Percentiles rank a stretch among this genome's conserved stretches.
Conservation (phyloP, 2,113 vertebrate species). For the Cyprinodon variegatus region DNA sequence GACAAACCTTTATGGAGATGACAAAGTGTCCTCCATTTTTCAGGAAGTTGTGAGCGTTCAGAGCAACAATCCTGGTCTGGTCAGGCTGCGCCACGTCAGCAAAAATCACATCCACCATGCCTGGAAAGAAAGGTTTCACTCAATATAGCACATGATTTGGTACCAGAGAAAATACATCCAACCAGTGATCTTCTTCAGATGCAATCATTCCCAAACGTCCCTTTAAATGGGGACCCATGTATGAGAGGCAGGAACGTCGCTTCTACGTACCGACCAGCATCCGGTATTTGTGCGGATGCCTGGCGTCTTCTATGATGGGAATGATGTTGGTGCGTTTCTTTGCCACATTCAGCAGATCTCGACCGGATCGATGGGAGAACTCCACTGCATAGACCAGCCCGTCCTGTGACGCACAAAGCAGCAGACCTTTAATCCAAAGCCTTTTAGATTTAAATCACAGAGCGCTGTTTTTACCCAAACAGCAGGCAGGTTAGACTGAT, state of each 20-base stretch:
- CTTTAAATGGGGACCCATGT: too few relatives aligned
- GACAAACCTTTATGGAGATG: constrained; percentile 91
- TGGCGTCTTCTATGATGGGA: constrained; percentile 92
- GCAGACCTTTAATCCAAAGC: neutral
- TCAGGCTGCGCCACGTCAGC: constrained; percentile 94
- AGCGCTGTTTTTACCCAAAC: too few relatives aligned
- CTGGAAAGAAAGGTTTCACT: constrained; percentile 57
- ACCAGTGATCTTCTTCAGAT: neutral
- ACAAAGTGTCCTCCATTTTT: constrained; percentile 94
- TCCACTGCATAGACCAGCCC: constrained; percentile 93
- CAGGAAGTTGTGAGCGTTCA: constrained; percentile 93
- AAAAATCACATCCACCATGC: constrained; percentile 97
- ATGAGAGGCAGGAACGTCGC: neutral
- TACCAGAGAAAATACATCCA: neutral
- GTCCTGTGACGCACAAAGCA: constrained; percentile 77
- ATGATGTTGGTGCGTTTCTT: constrained; percentile 96
- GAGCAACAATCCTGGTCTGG: constrained; percentile 91
- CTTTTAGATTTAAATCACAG: neutral
- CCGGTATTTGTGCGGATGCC: constrained; percentile 93
- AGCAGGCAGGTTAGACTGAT: too few relatives aligned
- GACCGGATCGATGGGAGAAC: constrained; percentile 92
- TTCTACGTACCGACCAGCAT: constrained; percentile 89
- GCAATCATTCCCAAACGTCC: neutral
- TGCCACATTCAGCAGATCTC: constrained; percentile 92
- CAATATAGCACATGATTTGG: neutral